A percentile compares a stretch with the other conserved stretches of the same genome.
Evolutionary conservation across 2,113 vertebrate genomes (phyloP).

Genomic region (Dendrocopos noguchii): DNA sequence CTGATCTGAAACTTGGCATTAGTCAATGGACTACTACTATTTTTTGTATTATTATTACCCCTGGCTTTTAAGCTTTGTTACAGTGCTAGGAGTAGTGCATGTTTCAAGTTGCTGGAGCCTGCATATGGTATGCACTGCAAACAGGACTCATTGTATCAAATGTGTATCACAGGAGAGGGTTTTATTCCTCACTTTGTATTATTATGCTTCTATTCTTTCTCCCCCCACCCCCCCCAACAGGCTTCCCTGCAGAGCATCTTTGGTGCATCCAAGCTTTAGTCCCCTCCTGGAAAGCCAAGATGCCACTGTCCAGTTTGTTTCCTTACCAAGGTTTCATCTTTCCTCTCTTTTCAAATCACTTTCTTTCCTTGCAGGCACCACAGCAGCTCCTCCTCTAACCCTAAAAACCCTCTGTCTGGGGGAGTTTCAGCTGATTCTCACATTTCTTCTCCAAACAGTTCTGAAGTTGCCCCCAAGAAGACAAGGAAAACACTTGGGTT

Average conservation of each 20-base stretch:
- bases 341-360: not conserved
- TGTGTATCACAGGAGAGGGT: not conserved
- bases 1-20: not conserved
- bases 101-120: not conserved
- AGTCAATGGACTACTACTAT: not conserved
- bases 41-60: not conserved
- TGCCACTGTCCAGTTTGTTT: not conserved
- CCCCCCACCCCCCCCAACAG: not conserved
- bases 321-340: not conserved
- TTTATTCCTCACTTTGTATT: not conserved
- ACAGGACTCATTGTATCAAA: fast-evolving
- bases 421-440: not conserved
- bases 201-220: not conserved
- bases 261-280: not conserved
- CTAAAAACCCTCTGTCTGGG: not conserved
- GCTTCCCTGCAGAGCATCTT: not conserved
- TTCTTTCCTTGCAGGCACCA: not conserved
- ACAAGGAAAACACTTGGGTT: not conserved
- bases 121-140: fast-evolving
- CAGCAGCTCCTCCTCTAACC: not conserved
- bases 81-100: no score
- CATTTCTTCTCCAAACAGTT: not conserved
- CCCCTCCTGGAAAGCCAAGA: not conserved
- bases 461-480: not conserved
- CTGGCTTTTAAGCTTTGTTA: not conserved